phyloP scores from a whole-genome alignment of 2,113 vertebrate species.

The Gracilinanus agilis region DNA sequence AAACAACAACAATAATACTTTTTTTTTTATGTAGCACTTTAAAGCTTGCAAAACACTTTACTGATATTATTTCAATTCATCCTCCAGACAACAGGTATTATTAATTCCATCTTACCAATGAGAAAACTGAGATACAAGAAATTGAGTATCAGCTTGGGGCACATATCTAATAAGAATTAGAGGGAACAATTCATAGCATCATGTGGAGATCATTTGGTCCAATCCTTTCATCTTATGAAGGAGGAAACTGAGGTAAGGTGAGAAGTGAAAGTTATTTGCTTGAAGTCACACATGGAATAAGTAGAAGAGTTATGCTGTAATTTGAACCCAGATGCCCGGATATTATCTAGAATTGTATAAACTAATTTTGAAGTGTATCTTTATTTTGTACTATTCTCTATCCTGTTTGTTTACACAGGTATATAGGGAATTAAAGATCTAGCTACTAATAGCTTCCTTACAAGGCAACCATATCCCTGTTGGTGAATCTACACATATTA shows the following conservation, averaged over 20 bases:
- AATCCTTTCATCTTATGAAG: background rate
- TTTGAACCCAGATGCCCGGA: background rate
- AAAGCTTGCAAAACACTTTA: background rate
- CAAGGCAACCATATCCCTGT: background rate
- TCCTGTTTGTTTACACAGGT: background rate
- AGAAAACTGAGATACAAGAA: background rate
- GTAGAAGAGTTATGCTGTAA: background rate
- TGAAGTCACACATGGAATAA: background rate
- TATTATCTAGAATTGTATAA: background rate
- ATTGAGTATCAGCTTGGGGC: background rate
- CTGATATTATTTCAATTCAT: background rate
- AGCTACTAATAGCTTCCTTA: background rate
- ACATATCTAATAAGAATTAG: background rate
- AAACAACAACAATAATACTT: background rate
- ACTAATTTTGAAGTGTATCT: background rate
- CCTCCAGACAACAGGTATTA: background rate
- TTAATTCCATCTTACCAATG: background rate
- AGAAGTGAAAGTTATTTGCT: background rate
- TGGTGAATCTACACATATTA: constrained; percentile 24
- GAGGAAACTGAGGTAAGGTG: background rate
- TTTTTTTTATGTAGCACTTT: background rate
- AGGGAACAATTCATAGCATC: background rate
- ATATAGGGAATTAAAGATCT: background rate
- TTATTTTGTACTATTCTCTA: background rate
- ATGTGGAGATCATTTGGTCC: background rate